Evolutionary conservation across 2,888 invertebrate genomes (phyloP).

Genomic region (Pecten maximus): DNA sequence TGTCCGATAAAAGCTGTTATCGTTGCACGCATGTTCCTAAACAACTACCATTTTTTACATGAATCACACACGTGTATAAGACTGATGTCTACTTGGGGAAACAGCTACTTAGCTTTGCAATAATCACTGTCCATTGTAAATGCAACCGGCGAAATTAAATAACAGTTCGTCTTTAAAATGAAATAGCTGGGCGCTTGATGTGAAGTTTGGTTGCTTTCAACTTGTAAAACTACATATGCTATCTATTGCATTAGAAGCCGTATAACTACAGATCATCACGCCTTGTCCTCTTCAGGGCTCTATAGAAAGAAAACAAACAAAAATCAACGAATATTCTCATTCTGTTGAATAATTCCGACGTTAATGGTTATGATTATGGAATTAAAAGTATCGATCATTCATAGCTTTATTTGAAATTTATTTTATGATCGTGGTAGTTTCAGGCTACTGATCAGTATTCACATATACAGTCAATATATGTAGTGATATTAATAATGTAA

Average conservation of each 20-base stretch:
- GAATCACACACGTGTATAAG: neutral
- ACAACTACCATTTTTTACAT: neutral
- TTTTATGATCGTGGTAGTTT: too few species aligned
- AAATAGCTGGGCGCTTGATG: neutral
- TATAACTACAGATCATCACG: neutral
- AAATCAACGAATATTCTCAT: too few species aligned
- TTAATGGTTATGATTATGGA: too few species aligned
- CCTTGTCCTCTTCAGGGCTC: neutral
- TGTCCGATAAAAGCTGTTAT: neutral
- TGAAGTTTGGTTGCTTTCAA: neutral
- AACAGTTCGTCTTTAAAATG: neutral
- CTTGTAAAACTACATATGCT: neutral
- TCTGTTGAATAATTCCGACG: too few species aligned
- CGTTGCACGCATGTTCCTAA: neutral
- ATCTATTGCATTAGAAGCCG: neutral
- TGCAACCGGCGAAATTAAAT: conserved; percentile 4
- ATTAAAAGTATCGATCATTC: too few species aligned
- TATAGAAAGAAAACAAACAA: neutral
- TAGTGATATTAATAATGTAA: too few species aligned
- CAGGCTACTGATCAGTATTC: too few species aligned
- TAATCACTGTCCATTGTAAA: neutral
- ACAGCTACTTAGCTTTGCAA: neutral
- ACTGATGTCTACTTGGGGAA: neutral
- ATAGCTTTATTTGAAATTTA: too few species aligned
- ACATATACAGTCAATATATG: too few species aligned